A percentile compares a stretch with the other conserved stretches of the same genome.
Evolutionary conservation across 1,140 invertebrate species (phyloP).

Genomic region (Probaryconus sp.): DNA sequence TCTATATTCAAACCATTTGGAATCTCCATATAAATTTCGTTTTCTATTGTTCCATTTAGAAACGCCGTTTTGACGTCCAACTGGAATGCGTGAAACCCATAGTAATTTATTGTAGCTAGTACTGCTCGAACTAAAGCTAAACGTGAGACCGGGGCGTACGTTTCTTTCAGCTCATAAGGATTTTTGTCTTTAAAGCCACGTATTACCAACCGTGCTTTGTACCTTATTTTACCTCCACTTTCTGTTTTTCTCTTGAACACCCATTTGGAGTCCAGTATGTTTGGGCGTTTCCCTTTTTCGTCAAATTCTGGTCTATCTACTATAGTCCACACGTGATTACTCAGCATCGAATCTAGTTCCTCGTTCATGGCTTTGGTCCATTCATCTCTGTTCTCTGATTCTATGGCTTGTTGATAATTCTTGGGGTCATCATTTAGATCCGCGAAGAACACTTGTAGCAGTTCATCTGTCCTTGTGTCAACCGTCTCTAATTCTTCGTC

Average conservation of each 20-base stretch:
- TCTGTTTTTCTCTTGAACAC: constrained; percentile 26
- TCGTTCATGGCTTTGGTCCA: constrained; percentile 17
- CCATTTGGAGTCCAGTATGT: constrained; percentile 23
- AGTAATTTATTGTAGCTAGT: too few relatives aligned
- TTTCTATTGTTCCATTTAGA: too few relatives aligned
- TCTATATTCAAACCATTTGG: too few relatives aligned
- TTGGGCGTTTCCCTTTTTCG: neutral
- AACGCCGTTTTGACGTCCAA: too few relatives aligned
- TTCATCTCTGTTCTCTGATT: neutral
- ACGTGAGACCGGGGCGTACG: too few relatives aligned
- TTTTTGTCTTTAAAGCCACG: constrained; percentile 16
- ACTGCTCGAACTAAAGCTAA: too few relatives aligned
- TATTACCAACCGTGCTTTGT: constrained; percentile 20
- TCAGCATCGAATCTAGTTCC: constrained; percentile 16
- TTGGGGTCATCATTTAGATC: constrained; percentile 6
- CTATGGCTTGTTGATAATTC: constrained; percentile 14
- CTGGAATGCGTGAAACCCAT: too few relatives aligned
- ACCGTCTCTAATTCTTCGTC: neutral
- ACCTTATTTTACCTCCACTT: neutral
- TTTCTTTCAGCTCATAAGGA: too few relatives aligned
- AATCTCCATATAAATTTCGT: too few relatives aligned
- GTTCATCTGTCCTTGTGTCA: neutral
- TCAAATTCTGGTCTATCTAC: neutral
- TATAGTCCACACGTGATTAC: constrained; percentile 21
- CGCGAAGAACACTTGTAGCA: neutral